Evolutionary conservation across 1,140 invertebrate species (phyloP).

Genomic region (Matsumurasca onukii): DNA sequence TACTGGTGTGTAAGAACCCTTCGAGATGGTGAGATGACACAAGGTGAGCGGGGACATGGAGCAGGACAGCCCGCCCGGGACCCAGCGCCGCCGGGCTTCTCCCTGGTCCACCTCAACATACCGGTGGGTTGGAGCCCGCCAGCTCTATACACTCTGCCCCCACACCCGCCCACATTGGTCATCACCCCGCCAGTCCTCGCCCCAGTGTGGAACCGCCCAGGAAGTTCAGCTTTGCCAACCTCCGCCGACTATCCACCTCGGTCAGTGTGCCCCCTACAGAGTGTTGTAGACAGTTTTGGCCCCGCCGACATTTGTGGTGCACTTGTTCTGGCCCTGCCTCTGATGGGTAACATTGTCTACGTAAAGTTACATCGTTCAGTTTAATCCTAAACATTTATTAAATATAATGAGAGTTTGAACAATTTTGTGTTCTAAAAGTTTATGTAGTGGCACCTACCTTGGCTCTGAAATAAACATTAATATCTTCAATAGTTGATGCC

Average conservation of each 20-base stretch:
- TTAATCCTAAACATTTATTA: too few relatives aligned
- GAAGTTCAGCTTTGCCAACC: conserved; percentile 39
- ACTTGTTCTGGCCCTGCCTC: too few relatives aligned
- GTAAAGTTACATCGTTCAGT: too few relatives aligned
- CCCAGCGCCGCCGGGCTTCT: conserved; percentile 29
- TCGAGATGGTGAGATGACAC: too few relatives aligned
- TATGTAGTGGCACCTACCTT: too few relatives aligned
- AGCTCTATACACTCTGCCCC: not conserved
- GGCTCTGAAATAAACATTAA: too few relatives aligned
- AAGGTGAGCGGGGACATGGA: too few relatives aligned
- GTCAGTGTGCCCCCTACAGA: conserved; percentile 29
- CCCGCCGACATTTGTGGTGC: not conserved
- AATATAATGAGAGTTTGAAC: too few relatives aligned
- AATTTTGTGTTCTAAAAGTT: too few relatives aligned
- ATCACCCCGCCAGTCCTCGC: conserved; percentile 1
- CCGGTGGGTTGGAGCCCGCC: not conserved
- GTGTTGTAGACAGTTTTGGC: not conserved
- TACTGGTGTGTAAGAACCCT: too few relatives aligned
- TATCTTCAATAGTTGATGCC: too few relatives aligned
- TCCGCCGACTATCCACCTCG: conserved; percentile 29
- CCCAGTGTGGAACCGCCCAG: not conserved
- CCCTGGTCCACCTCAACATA: conserved; percentile 33
- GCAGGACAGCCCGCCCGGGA: not conserved
- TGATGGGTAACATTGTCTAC: too few relatives aligned
- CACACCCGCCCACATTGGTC: conserved; percentile 22